Evolutionary conservation across 2,797 vertebrate species (phyloP).

Genomic region (Neomorphus geoffroyi): DNA sequence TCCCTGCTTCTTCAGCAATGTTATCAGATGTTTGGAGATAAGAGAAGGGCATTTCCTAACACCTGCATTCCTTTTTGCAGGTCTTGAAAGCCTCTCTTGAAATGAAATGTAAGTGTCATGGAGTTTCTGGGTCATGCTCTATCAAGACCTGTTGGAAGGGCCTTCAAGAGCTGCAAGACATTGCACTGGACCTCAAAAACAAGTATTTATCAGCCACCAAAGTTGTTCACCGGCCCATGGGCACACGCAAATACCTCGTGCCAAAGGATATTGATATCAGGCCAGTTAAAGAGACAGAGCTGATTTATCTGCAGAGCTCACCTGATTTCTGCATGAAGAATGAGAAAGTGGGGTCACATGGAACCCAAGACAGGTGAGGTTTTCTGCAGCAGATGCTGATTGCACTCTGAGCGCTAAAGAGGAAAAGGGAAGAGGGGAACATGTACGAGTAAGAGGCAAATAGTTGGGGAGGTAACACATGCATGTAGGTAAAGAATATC

Average conservation of each 20-base stretch:
- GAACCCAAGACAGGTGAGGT: slow-evolving; percentile 95
- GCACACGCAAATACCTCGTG: slow-evolving; percentile 95
- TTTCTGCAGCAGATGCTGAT: not conserved
- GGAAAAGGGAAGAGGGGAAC: not conserved
- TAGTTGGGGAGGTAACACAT: not conserved
- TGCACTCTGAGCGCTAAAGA: not conserved
- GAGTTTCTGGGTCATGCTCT: slow-evolving; percentile 97
- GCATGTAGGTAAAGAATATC: not conserved
- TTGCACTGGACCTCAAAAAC: slow-evolving; percentile 93
- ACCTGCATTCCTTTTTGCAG: slow-evolving; percentile 72
- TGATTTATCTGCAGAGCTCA: slow-evolving; percentile 96
- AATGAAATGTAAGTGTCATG: slow-evolving; percentile 98
- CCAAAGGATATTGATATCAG: slow-evolving; percentile 98
- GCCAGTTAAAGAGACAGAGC: slow-evolving; percentile 93
- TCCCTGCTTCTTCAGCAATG: not conserved
- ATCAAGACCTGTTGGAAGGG: slow-evolving; percentile 98
- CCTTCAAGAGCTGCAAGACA: slow-evolving; percentile 91
- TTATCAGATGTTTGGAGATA: not conserved
- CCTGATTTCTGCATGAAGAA: slow-evolving; percentile 95
- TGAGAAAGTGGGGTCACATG: slow-evolving; percentile 92
- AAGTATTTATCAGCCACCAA: slow-evolving; percentile 97
- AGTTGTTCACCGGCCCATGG: slow-evolving; percentile 93
- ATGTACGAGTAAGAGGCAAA: not conserved
- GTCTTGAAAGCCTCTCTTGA: slow-evolving; percentile 90
- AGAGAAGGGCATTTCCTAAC: slow-evolving; percentile 11